phyloP scores from a whole-genome alignment of 2,797 vertebrate species.

The Ficedula albicollis region DNA sequence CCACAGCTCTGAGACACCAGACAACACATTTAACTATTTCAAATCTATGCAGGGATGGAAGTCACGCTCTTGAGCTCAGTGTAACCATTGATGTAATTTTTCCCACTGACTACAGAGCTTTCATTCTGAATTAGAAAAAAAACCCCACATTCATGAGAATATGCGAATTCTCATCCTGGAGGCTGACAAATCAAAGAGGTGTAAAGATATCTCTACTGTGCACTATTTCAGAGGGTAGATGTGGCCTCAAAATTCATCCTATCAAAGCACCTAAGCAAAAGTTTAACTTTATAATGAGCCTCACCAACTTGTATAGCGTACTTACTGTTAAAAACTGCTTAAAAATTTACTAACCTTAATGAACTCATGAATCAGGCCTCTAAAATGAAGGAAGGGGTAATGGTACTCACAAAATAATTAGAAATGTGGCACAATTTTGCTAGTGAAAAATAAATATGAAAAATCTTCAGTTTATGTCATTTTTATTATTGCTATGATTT shows the following conservation, averaged over 20 bases:
- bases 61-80: background rate
- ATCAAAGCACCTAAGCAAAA: background rate
- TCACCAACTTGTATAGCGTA: background rate
- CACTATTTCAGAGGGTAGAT: background rate
- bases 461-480: background rate
- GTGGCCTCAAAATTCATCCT: background rate
- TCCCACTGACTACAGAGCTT: background rate
- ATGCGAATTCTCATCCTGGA: background rate
- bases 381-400: background rate
- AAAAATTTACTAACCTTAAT: background rate
- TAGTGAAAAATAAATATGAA: background rate
- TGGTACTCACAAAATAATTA: background rate
- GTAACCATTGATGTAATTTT: background rate
- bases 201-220: background rate
- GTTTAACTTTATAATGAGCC: background rate
- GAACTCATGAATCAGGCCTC: background rate
- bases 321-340: background rate
- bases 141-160: background rate
- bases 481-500: background rate
- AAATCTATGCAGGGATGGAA: background rate
- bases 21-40: background rate
- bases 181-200: background rate
- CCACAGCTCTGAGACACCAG: background rate
- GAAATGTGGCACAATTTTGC: background rate
- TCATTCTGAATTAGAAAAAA: background rate